A percentile compares a stretch with the other conserved stretches of the same genome.
Conservation (phyloP, 1,140 invertebrate genomes). For the Drosophila murphyi region DNA sequence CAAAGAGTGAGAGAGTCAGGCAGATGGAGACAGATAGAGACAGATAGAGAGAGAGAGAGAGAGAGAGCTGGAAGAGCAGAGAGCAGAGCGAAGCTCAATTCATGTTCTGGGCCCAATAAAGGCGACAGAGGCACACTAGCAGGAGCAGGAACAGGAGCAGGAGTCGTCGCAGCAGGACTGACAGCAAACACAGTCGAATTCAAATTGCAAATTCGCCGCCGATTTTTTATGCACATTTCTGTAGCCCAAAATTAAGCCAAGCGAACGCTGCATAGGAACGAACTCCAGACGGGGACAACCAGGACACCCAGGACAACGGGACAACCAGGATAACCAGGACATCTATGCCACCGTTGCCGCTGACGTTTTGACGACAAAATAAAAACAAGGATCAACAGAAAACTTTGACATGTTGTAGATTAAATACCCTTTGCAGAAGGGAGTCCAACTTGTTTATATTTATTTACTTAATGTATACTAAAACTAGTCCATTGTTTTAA, state of each 20-base stretch:
- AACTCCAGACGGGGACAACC: slow-evolving; percentile 57
- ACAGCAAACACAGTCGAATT: slow-evolving; percentile 61
- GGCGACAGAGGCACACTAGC: slow-evolving; percentile 51
- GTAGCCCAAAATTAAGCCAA: slow-evolving; percentile 77
- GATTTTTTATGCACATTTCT: slow-evolving; percentile 82
- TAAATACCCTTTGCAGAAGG: neutral
- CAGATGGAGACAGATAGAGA: neutral
- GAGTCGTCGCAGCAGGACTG: neutral
- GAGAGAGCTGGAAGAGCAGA: slow-evolving; percentile 2
- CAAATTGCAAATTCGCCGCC: slow-evolving; percentile 81
- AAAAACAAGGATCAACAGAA: slow-evolving; percentile 37
- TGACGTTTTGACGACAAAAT: slow-evolving; percentile 79
- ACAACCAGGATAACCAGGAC: slow-evolving; percentile 36
- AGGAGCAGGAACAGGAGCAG: neutral
- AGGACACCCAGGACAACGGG: slow-evolving; percentile 10
- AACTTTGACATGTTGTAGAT: neutral
- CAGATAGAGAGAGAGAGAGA: neutral
- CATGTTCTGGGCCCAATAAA: slow-evolving; percentile 76
- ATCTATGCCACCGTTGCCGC: slow-evolving; percentile 41
- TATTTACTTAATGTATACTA: too few relatives aligned
- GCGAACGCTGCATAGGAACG: slow-evolving; percentile 69
- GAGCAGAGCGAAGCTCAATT: slow-evolving; percentile 43
- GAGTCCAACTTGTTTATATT: too few relatives aligned
- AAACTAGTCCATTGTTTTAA: neutral
- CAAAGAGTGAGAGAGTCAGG: neutral